Conservation (phyloP, 2,113 vertebrate species). For the Perccottus glenii region DNA sequence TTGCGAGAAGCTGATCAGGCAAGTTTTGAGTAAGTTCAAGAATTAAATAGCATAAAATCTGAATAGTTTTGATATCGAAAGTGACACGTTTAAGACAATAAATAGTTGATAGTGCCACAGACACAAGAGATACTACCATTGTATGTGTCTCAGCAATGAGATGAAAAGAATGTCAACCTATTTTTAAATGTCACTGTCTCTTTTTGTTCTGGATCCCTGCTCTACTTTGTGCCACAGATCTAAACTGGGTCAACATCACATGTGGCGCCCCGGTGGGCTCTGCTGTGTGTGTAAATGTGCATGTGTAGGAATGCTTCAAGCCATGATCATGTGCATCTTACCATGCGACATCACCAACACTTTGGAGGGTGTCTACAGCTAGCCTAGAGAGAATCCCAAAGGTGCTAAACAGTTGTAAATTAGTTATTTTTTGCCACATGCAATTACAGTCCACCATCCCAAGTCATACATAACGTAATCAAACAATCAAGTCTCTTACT, state of each 20-base stretch:
- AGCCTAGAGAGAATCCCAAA: slow-evolving; percentile 40
- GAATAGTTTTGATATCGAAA: not conserved
- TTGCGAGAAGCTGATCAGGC: no score
- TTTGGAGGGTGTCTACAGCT: slow-evolving; percentile 32
- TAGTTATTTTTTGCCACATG: slow-evolving; percentile 24
- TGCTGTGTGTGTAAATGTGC: slow-evolving; percentile 54
- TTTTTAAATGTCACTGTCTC: slow-evolving; percentile 80
- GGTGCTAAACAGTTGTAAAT: slow-evolving; percentile 43
- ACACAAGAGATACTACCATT: slow-evolving; percentile 68
- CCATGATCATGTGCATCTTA: slow-evolving; percentile 34
- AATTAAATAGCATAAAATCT: no score
- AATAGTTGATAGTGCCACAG: slow-evolving; percentile 57
- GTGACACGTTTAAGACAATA: slow-evolving; percentile 52
- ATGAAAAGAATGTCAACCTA: slow-evolving; percentile 80
- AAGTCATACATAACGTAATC: slow-evolving; percentile 46
- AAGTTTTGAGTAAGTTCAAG: no score
- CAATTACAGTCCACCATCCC: slow-evolving; percentile 46
- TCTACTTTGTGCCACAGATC: slow-evolving; percentile 78
- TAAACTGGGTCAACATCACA: slow-evolving; percentile 80
- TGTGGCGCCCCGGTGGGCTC: slow-evolving; percentile 73
- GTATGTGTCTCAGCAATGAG: slow-evolving; percentile 55
- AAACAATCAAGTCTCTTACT: slow-evolving; percentile 28
- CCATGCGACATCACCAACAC: slow-evolving; percentile 26
- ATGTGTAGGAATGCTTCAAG: slow-evolving; percentile 39
- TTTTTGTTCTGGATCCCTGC: slow-evolving; percentile 78